Base-by-base conservation (phyloP, 2,797 vertebrate species). In the Tokudaia tokunoshimensis region DNA sequence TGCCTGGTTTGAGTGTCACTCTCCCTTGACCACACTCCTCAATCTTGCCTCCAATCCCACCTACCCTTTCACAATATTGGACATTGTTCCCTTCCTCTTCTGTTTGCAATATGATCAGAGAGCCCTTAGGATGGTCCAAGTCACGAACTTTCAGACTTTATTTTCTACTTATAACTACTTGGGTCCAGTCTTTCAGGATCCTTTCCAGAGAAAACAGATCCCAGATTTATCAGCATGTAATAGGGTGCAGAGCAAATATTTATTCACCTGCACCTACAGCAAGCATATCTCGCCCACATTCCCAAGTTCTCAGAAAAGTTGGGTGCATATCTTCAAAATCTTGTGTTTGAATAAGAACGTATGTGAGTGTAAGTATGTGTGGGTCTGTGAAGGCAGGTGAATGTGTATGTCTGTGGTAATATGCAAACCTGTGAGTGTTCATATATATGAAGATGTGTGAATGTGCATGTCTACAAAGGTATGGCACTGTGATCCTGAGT, bases 61-160 rank as follows among this genome's bases (percentile, higher is more conserved):
- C 31, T 6, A 47, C 52, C 20, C 15, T 47, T 85, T 89, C 37
- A 13, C n/a, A n/a, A 22, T 0, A 14, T 34, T 75, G 47, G 57
- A 31, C 65, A 41, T 50, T 65, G 37, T n/a, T 24, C 4, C 20
- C 47, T 59, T 75, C 44, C 22, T 29, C 34, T 90, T 89, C 75
- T 52, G 57, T 3, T 41, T 70, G 74, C 63, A 37, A 29, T 50
- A 20, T 44, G 65, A 67, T 17, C 65, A 87, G 29, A 61, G 41
- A 55, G 41, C 1, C 1, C 57, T 44, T 52, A 8, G 24, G 44
- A 34, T 11, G 17, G 59, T 57, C 37, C 13, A 34, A 37, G 24
- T 6, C 0, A 3, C 0, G 1, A 6, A 22, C 29, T 26, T 59
- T 13, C 24, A 7, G 6, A 47, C 0, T 67, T 92, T 50, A 34